phyloP scores from a whole-genome alignment of 2,113 vertebrate species.

The Neogobius melanostomus region DNA sequence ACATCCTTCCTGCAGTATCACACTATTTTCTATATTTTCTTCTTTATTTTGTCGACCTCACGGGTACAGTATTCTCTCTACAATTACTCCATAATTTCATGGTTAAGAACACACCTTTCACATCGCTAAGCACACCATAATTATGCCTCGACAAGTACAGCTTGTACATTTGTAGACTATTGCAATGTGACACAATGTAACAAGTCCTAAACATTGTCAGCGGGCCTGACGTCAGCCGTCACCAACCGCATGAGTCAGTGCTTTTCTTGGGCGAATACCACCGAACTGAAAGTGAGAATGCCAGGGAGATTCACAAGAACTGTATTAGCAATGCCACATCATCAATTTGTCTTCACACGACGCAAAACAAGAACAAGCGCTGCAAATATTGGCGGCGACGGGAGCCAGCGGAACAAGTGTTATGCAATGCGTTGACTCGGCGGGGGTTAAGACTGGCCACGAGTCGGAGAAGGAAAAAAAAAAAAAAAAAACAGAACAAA shows the following conservation, averaged over 20 bases:
- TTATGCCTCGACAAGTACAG: too few relatives aligned
- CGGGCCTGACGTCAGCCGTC: neutral
- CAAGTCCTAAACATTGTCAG: neutral
- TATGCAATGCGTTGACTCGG: constrained; percentile 38
- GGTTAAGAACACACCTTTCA: too few relatives aligned
- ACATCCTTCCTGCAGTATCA: too few relatives aligned
- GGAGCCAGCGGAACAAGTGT: constrained; percentile 16
- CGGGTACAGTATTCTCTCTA: too few relatives aligned
- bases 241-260: neutral
- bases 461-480: constrained; percentile 5
- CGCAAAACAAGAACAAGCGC: constrained; percentile 15
- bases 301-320: neutral
- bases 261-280: neutral
- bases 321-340: neutral
- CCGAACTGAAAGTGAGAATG: neutral
- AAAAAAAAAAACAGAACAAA: neutral
- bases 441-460: neutral
- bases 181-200: neutral
- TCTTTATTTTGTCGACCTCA: too few relatives aligned
- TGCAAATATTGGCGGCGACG: constrained; percentile 9
- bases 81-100: too few relatives aligned
- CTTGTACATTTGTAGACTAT: too few relatives aligned
- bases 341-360: neutral
- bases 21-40: too few relatives aligned
- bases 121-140: too few relatives aligned